Evolutionary conservation across 1,140 invertebrate species (phyloP).

Genomic region (Drosophila orena): DNA sequence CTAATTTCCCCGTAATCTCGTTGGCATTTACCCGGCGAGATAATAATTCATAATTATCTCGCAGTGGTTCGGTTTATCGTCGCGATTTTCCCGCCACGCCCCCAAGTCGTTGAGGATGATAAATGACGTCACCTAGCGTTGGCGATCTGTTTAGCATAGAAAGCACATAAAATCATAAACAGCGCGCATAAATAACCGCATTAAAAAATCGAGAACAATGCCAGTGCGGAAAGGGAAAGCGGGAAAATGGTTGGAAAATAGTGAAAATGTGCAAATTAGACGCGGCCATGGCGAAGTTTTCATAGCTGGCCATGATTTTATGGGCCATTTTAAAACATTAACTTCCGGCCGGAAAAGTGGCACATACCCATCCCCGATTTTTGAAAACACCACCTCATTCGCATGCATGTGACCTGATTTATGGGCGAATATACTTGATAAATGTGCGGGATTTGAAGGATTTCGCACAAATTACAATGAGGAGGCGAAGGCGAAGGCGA

Average conservation of each 20-base stretch:
- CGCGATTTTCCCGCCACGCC: slow-evolving; percentile 35
- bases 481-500: slow-evolving; percentile 5
- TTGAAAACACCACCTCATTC: slow-evolving; percentile 21
- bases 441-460: slow-evolving; percentile 74
- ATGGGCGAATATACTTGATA: slow-evolving; percentile 72
- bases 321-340: slow-evolving; percentile 64
- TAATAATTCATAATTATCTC: slow-evolving; percentile 50
- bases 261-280: slow-evolving; percentile 84
- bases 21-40: background rate
- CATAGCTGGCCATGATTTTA: slow-evolving; percentile 49
- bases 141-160: slow-evolving; percentile 67
- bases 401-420: slow-evolving; percentile 68
- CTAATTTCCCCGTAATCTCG: slow-evolving; percentile 8
- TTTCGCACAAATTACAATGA: slow-evolving; percentile 79
- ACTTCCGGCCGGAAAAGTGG: slow-evolving; percentile 35
- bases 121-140: slow-evolving; percentile 76
- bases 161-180: slow-evolving; percentile 80
- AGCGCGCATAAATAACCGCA: slow-evolving; percentile 69
- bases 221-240: slow-evolving; percentile 5
- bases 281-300: slow-evolving; percentile 46
- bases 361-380: slow-evolving; percentile 18
- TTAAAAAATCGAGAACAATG: slow-evolving; percentile 70
- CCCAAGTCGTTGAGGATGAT: slow-evolving; percentile 49
- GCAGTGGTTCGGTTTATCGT: slow-evolving; percentile 10
- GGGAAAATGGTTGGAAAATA: slow-evolving; percentile 64